Evolutionary conservation across 64 coral and sea anemone species (phyloP), one percentile per base, ranked within the genome.

Genomic region (Platygyra sinensis): DNA sequence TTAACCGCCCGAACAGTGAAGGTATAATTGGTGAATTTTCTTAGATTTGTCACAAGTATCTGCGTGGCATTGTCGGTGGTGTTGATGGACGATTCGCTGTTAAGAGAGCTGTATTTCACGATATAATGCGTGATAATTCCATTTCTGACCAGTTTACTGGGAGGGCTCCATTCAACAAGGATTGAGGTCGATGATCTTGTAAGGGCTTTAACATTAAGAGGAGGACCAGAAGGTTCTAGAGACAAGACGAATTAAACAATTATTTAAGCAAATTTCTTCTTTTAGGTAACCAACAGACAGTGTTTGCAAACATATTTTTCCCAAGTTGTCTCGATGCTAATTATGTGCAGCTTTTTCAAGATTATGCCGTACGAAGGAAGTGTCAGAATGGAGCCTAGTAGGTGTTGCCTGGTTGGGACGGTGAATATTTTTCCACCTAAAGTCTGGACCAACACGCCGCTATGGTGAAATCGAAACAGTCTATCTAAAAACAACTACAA

Each of bases 11-110:
- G 87, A 28, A 90, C 91, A 60, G 55, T 93, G 52, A 96, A 81
- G 67, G 87, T 93, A 87, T 96, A 96, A 3, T 79, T 18, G 75
- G 94, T 90, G 38, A 90, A 90, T 33, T 91, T 91, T 39, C 22
- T 63, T 14, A 96, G 76, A 18, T 38, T 39, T 79, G 75, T 52
- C 5, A 93, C 63, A 20, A 90, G 63, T 14, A 5, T 19, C 79
- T 81, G 27, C 17, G 79, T 81, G 4, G 42, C 80, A 38, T 93
- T 91, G n/a, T 91, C 88, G 18, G 42, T n/a, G 22, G 95, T 96
- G 55, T 61, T 86, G 39, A 65, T 64, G 29, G 79, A 64, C 18
- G 82, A n/a, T 10, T 42, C 76, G 11, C 64, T 46, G 52, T 67
- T 84, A 4, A 28, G 62, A 73, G 84, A 90, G 22, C 24, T 85